Evolutionary conservation across 2,797 vertebrate species (phyloP), one percentile per base, ranked within the genome.

Genomic region (Argentina silus): DNA sequence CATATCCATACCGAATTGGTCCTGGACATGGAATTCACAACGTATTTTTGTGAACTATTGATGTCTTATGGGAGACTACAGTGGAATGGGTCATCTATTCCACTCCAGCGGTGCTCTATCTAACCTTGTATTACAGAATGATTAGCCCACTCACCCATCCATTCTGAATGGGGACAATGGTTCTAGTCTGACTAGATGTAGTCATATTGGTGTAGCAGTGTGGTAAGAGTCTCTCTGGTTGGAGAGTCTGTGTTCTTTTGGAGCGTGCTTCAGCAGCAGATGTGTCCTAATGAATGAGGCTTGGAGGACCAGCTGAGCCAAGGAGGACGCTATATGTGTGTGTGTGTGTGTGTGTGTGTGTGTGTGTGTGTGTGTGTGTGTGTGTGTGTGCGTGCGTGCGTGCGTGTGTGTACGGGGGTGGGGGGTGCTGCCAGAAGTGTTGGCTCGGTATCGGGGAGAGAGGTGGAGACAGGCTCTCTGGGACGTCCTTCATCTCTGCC

Each of bases 381-480:
- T n/a, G n/a, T n/a, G n/a, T n/a, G n/a, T n/a, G n/a, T n/a, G n/a
- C n/a, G n/a, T n/a, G n/a, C n/a, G n/a, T n/a, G n/a, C 75, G 83
- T 80, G 51, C 9, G 14, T 55, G 15, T 55, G 73, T 76, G 70
- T n/a, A 81, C 82, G 65, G 43, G 81, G 84, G 72, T 80, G 83
- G 85, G 87, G 84, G 80, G 84, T 83, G 84, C 81, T 90, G 85
- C 86, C 89, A 82, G 79, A 59, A 81, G 73, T 81, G 66, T 87
- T 88, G 87, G 90, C 88, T 87, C 79, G 42, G 61, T 80, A 75
- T 83, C 0, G 80, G 74, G 69, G 67, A 75, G 88, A 84, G 80
- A 86, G 84, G 84, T 80, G 85, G 87, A 85, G 81, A 84, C 80
- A 82, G 76, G 81, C 51, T 89, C 85, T 90, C 83, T 78, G 59